phyloP scores from a whole-genome alignment of 2,113 vertebrate species.

The Misgurnus anguillicaudatus region DNA sequence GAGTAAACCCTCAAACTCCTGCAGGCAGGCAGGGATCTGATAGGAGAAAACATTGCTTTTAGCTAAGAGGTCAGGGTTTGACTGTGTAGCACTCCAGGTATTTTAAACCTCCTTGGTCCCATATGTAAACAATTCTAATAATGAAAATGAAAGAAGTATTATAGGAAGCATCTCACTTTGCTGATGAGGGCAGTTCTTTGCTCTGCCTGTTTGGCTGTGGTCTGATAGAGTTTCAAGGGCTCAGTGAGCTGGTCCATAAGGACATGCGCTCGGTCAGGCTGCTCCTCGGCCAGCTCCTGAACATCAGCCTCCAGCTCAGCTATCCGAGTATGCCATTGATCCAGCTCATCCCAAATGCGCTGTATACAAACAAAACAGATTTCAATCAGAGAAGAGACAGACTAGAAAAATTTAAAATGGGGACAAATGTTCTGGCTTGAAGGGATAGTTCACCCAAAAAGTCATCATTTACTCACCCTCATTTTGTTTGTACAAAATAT shows the following conservation, averaged over 20 bases:
- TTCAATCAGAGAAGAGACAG: neutral
- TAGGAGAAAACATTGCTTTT: constrained; percentile 1
- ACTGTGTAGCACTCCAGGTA: too few relatives aligned
- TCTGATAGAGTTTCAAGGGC: constrained; percentile 86
- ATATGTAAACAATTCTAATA: neutral
- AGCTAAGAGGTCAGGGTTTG: neutral
- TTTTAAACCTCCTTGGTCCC: too few relatives aligned
- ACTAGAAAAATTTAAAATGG: constrained; percentile 7
- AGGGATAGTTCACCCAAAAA: too few relatives aligned
- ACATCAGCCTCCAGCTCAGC: constrained; percentile 87
- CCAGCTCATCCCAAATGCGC: constrained; percentile 89
- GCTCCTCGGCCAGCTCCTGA: constrained; percentile 85
- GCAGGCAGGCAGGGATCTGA: constrained; percentile 83
- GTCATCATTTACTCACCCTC: too few relatives aligned
- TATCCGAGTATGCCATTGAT: constrained; percentile 85
- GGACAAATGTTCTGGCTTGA: neutral
- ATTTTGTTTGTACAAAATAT: too few relatives aligned
- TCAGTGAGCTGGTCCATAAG: constrained; percentile 86
- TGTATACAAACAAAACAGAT: constrained; percentile 57
- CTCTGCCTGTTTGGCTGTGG: constrained; percentile 82
- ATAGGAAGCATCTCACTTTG: constrained; percentile 72
- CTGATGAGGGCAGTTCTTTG: constrained; percentile 84
- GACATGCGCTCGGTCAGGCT: constrained; percentile 81
- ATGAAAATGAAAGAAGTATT: neutral
- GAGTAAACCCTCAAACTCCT: constrained; percentile 83